Percentiles rank a stretch among this genome's conserved stretches.
Evolutionary conservation across 2,113 vertebrate species (phyloP).

Genomic region (Nycticorax nycticorax): DNA sequence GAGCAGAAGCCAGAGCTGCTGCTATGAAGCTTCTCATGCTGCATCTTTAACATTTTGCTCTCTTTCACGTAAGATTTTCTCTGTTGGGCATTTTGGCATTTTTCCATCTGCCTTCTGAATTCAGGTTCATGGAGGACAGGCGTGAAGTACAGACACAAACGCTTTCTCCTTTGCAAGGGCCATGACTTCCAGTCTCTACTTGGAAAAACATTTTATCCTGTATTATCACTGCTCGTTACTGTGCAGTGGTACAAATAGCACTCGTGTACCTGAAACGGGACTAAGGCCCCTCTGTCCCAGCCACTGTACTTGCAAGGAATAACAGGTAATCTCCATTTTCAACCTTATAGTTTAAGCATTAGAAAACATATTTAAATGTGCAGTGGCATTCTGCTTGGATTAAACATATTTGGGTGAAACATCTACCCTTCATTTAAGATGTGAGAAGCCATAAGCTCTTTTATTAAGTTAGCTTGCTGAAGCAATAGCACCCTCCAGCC

Average conservation of each 20-base stretch:
- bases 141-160: not conserved
- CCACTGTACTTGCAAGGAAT: not conserved
- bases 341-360: not conserved
- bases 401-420: not conserved
- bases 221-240: not conserved
- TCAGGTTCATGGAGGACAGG: not conserved
- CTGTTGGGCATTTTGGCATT: not conserved
- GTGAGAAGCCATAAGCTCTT: not conserved
- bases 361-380: not conserved
- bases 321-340: not conserved
- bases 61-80: not conserved
- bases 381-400: not conserved
- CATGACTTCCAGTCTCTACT: not conserved
- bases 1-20: not conserved
- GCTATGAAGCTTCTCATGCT: not conserved
- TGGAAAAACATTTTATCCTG: not conserved
- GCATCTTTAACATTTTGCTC: not conserved
- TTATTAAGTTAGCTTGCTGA: not conserved
- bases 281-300: not conserved
- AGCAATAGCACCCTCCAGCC: not conserved
- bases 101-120: not conserved
- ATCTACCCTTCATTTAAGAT: not conserved
- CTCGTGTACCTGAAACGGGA: fast-evolving
- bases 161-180: not conserved
- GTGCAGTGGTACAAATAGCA: not conserved